Base-by-base conservation (phyloP, 2,888 invertebrate species). In the Dynastes hyllus region DNA sequence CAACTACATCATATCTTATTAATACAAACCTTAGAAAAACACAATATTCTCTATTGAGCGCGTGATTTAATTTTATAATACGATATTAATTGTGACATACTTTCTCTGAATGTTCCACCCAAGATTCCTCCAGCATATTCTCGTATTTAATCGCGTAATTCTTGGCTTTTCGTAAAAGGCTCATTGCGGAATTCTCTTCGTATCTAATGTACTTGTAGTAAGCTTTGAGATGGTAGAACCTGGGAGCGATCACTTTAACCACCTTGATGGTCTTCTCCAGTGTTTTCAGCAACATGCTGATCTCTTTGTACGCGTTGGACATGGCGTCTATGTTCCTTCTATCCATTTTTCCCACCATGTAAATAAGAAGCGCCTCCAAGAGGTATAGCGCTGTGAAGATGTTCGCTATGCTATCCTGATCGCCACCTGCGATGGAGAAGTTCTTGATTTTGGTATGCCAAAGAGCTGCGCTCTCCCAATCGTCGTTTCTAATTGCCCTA, bases 321-420 rank as follows among this genome's bases (percentile, higher is more conserved):
- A 88, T 81, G 1, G 83, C 84, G 16, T 81, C 76, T 1, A 86
- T 78, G 78, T 87, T 87, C 45, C 86, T 86, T 58, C 81, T 84
- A 78, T 87, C 87, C 83, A 86, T 85, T 83, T 86, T 86, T 55
- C 81, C 86, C 83, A 92, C 92, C 71, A 92, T 87, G 66, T 86
- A 88, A 77, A 92, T 90, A 1, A 93, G 85, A 22, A 92, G 86
- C 0, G 92, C 92, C 85, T 93, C 93, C 1, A 92, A 86, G 66
- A 91, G 86, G 81, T 91, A 90, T n/a, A 91, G 85, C 0, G 89
- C 84, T 0, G 92, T 91, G 83, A 91, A 87, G 1, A 90, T 87
- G 71, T 89, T 89, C 58, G 88, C 83, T 2, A 88, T 83, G 1
- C 86, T 84, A 51, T 87, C 86, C 45, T 87, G 85, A 8, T 83